Evolutionary conservation across 1,140 invertebrate species (phyloP).

Genomic region (Diuraphis noxia): DNA sequence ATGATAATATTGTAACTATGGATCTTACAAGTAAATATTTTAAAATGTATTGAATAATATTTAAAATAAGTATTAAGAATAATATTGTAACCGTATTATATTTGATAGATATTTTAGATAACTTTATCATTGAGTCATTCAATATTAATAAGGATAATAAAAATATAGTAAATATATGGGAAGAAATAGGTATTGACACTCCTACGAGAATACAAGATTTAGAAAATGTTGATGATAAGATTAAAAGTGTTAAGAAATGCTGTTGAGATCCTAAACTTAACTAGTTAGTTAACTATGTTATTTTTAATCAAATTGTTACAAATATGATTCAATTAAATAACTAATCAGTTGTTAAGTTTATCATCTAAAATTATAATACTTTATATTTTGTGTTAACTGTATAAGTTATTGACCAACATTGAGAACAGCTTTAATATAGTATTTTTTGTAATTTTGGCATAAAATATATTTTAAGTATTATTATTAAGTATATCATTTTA

Average conservation of each 20-base stretch:
- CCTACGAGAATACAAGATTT: neutral
- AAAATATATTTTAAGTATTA: too few species aligned
- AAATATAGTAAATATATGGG: slow-evolving; percentile 13
- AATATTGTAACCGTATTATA: neutral
- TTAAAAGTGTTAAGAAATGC: neutral
- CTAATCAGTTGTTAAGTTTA: neutral
- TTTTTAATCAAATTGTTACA: neutral
- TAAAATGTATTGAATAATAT: neutral
- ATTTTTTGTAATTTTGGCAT: neutral
- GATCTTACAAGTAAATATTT: slow-evolving; percentile 46
- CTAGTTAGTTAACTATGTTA: too few species aligned
- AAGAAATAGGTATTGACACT: slow-evolving; percentile 22
- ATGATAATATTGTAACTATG: slow-evolving; percentile 33
- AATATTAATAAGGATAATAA: neutral
- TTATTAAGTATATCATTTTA: too few species aligned
- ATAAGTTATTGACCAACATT: neutral
- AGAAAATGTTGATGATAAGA: neutral
- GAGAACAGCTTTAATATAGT: neutral
- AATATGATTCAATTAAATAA: neutral
- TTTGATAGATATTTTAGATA: slow-evolving; percentile 34
- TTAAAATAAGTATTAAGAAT: neutral
- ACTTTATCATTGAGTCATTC: slow-evolving; percentile 21
- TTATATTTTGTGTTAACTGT: neutral
- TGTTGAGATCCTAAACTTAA: too few species aligned
- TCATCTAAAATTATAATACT: neutral